Base-by-base conservation (phyloP, 2,888 invertebrate species). In the Drosophila anceps region DNA sequence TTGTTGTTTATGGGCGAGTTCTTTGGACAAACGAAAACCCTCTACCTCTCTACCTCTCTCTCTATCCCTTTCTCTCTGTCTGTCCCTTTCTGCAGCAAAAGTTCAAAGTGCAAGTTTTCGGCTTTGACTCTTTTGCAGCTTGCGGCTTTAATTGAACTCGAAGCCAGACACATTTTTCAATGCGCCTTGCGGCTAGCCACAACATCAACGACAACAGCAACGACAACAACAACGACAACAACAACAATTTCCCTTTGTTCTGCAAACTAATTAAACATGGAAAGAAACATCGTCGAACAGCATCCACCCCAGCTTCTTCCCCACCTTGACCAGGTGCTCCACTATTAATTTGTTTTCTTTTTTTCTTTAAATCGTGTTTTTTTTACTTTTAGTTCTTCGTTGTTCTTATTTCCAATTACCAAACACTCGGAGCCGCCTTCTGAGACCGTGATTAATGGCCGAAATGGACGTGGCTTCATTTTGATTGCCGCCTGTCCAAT, bases 401-500 rank as follows among this genome's bases (percentile, higher is more conserved):
- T 59, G 35, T 67, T 67, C 54, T 54, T 39, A 39, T 54, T 53
- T 37, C 67, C 54, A 66, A 55, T 69, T 55, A 69, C 69, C 50
- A 43, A 53, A 54, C 39, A 53, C 29, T 43, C 18, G 48, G 59
- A 59, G 39, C 43, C 37, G 20, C 55, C 55, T 54, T 54, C 54
- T 54, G 39, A 46, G 61, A 70, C 33, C 70, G 74, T 84, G 84
- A 84, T 84, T 84, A 89, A 84, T 84, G 88, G 76, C 75, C 70
- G 37, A 64, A 53, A 53, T 63, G 90, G 66, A 84, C 80, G 90
- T 89, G 87, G 84, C 88, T 89, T 87, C 89, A 82, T 89, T 84
- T 89, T 84, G 84, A 84, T 84, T 73, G 88, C 89, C 81, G 84
- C 83, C 79, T 84, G 84, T 87, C 87, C 81, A 84, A 88, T 79